Conservation (phyloP, 1,140 invertebrate genomes). For the Muscidifurax raptorellus region DNA sequence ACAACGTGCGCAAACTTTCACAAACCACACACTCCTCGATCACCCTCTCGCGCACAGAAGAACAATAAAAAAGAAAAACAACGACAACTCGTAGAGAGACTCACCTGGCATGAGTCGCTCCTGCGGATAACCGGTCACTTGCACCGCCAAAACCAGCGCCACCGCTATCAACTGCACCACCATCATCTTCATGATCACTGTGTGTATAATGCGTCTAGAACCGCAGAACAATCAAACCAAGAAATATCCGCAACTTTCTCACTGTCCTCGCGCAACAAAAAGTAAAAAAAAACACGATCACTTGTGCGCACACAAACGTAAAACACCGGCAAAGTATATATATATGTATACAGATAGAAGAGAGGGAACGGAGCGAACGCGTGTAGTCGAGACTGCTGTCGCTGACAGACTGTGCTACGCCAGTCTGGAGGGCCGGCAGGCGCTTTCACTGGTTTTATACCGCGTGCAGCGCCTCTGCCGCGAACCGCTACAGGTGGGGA, state of each 20-base stretch:
- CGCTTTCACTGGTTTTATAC: slow-evolving; percentile 76
- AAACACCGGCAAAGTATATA: not conserved
- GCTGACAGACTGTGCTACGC: slow-evolving; percentile 70
- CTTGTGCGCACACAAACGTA: not conserved
- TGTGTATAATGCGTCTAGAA: not conserved
- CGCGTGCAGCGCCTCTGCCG: slow-evolving; percentile 70
- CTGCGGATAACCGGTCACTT: slow-evolving; percentile 70
- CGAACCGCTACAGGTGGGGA: slow-evolving; percentile 11
- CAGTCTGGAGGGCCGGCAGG: slow-evolving; percentile 72
- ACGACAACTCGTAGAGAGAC: slow-evolving; percentile 29
- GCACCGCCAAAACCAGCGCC: slow-evolving; percentile 58
- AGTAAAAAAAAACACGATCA: not conserved
- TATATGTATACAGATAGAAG: slow-evolving; percentile 22
- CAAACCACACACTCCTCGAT: not conserved
- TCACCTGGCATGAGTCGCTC: slow-evolving; percentile 68
- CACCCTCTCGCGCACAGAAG: not conserved
- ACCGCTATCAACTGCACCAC: slow-evolving; percentile 59
- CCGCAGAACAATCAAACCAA: not conserved
- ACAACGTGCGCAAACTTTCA: too few relatives aligned
- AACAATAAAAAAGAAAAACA: not conserved
- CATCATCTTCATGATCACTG: slow-evolving; percentile 62
- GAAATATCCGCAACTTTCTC: not conserved
- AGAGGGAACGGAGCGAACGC: slow-evolving; percentile 42
- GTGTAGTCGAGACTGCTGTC: slow-evolving; percentile 64
- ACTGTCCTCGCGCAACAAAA: not conserved